A percentile compares a stretch with the other conserved stretches of the same genome.
Evolutionary conservation across 1,140 invertebrate genomes (phyloP).

Genomic region (Contarinia nasturtii): DNA sequence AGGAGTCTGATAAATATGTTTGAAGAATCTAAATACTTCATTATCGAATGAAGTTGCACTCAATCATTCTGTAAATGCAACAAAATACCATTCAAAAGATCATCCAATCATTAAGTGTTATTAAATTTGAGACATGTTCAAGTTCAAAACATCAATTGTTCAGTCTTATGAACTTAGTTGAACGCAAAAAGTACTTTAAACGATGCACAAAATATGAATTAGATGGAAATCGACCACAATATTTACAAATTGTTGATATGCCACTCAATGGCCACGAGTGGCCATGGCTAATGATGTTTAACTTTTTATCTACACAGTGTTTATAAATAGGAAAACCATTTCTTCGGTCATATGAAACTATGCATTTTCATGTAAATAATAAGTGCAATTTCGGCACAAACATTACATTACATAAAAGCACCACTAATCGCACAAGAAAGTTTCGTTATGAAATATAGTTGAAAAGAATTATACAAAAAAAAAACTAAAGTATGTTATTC

Average conservation of each 20-base stretch:
- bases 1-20: no score
- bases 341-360: no score
- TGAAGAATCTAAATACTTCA: neutral
- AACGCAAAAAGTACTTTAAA: neutral
- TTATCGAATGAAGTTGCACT: neutral
- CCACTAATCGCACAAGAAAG: no score
- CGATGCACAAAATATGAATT: neutral
- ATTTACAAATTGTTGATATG: neutral
- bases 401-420: no score
- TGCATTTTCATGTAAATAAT: no score
- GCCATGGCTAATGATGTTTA: no score
- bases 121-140: neutral
- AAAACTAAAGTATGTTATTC: no score
- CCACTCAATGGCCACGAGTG: neutral
- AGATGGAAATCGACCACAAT: neutral
- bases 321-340: no score
- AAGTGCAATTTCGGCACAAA: no score
- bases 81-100: neutral
- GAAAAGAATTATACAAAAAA: no score
- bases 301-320: no score
- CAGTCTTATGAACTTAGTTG: neutral
- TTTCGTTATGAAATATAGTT: no score
- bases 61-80: neutral
- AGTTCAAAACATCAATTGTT: neutral
- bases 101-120: neutral